These are phyloP conservation scores for Caenorhabditis wallacei DNA, from an alignment of 2,888 invertebrate species.

Conservation along the genomic window DNA sequence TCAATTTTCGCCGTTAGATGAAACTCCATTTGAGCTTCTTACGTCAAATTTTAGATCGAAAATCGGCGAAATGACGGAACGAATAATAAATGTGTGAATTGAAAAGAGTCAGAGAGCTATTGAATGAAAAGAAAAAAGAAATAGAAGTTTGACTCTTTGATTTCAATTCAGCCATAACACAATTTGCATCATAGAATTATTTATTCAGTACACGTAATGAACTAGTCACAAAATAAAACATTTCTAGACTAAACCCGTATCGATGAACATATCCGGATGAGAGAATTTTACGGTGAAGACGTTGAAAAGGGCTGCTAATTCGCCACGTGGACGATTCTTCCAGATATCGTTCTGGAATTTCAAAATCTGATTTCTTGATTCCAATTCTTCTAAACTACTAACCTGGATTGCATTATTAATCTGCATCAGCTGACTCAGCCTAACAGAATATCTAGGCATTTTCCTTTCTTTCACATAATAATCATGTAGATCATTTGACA, in stretches of 20 bases:
- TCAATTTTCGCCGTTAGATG: constrained; percentile 5
- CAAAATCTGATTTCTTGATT: neutral
- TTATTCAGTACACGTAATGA: neutral
- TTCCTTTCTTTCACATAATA: constrained; percentile 60
- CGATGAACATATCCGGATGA: constrained; percentile 52
- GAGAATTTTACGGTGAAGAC: constrained; percentile 46
- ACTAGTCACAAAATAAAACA: neutral
- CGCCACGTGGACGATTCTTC: constrained; percentile 44
- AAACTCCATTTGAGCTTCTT: too few relatives aligned
- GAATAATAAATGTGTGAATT: constrained; percentile 42
- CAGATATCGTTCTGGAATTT: constrained; percentile 60
- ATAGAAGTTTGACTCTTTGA: neutral
- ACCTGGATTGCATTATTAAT: constrained; percentile 69
- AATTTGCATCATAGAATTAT: neutral
- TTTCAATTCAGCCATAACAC: too few relatives aligned
- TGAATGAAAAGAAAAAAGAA: neutral
- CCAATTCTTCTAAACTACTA: neutral
- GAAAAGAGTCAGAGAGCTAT: constrained; percentile 6
- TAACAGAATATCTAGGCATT: constrained; percentile 63
- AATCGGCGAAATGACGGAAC: neutral
- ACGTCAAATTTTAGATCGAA: too few relatives aligned
- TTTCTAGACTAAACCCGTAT: constrained; percentile 34
- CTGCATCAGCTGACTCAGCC: constrained; percentile 65
- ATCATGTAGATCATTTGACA: constrained; percentile 57
- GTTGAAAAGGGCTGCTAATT: constrained; percentile 43